phyloP scores from a whole-genome alignment of 1,140 invertebrate species.

The Elymnias hypermnestra region DNA sequence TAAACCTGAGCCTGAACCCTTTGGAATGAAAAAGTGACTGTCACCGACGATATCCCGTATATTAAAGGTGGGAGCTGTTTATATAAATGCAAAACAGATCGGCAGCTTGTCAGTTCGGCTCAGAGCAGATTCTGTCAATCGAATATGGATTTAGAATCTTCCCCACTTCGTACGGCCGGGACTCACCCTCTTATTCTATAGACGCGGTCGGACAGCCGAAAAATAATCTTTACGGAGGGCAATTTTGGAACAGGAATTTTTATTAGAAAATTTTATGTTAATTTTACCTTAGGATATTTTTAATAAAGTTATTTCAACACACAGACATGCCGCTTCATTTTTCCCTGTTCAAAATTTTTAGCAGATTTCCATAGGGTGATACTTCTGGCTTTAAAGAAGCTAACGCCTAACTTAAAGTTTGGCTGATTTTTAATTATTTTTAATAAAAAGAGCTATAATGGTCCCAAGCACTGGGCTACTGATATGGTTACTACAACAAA shows the following conservation, averaged over 20 bases:
- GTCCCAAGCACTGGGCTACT: too few relatives aligned
- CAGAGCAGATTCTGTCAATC: constrained; percentile 65
- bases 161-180: constrained; percentile 46
- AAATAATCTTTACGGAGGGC: constrained; percentile 49
- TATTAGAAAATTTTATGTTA: constrained; percentile 22
- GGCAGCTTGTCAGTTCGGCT: constrained; percentile 72
- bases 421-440: too few relatives aligned
- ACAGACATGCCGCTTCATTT: not conserved
- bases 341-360: not conserved
- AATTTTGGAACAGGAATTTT: constrained; percentile 24
- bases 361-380: too few relatives aligned
- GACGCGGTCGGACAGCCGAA: constrained; percentile 63
- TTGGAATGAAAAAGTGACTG: constrained; percentile 26
- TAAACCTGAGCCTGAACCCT: not conserved
- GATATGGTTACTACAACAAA: too few relatives aligned
- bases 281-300: constrained; percentile 15
- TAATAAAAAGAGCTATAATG: too few relatives aligned
- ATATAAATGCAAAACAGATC: constrained; percentile 76
- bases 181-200: constrained; percentile 51
- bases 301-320: constrained; percentile 3
- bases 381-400: too few relatives aligned
- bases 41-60: constrained; percentile 37
- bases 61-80: constrained; percentile 70
- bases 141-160: constrained; percentile 73
- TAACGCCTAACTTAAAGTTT: too few relatives aligned